Conservation (phyloP, 2,797 vertebrate genomes). For the Intellagama lesueurii region DNA sequence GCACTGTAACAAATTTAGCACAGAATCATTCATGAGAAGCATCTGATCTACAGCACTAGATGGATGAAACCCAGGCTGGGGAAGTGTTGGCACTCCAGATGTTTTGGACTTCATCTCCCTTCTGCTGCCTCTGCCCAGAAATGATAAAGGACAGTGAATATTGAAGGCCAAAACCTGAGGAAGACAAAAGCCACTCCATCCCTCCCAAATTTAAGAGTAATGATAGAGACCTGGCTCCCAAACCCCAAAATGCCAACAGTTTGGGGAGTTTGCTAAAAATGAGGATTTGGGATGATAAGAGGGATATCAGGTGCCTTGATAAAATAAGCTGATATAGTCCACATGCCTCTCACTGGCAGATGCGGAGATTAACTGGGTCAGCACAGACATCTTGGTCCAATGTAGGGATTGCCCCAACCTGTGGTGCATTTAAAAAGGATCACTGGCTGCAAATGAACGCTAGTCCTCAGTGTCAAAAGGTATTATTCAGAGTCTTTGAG, state of each 20-base stretch:
- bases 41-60: not conserved
- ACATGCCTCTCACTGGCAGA: not conserved
- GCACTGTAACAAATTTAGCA: not conserved
- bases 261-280: too few relatives aligned
- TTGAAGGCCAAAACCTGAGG: too few relatives aligned
- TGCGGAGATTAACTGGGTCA: not conserved
- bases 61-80: too few relatives aligned
- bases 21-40: not conserved
- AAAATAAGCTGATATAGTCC: not conserved
- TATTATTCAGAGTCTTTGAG: not conserved
- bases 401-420: not conserved
- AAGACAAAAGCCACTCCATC: too few relatives aligned
- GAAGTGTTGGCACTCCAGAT: too few relatives aligned
- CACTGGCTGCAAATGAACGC: not conserved
- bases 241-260: too few relatives aligned
- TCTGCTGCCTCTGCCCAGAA: not conserved
- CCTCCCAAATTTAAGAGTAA: too few relatives aligned
- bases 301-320: not conserved
- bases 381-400: not conserved
- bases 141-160: not conserved
- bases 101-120: too few relatives aligned
- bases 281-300: not conserved
- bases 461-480: slow-evolving; percentile 1
- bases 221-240: too few relatives aligned
- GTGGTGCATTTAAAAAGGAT: not conserved